phyloP scores from a whole-genome alignment of 2,113 vertebrate genomes.

The Pholis gunnellus region DNA sequence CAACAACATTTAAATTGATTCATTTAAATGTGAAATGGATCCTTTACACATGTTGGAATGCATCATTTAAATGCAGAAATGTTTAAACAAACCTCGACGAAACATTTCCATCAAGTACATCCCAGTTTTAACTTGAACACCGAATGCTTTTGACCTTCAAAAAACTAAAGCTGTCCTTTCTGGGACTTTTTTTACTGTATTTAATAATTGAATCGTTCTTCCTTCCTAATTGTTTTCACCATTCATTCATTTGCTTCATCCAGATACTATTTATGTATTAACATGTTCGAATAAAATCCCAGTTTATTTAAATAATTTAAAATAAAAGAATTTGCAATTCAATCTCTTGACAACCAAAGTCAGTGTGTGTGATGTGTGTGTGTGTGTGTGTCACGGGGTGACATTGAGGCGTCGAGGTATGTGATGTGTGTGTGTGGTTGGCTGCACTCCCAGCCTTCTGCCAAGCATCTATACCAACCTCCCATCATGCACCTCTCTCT shows the following conservation, averaged over 20 bases:
- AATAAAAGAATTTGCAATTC: not conserved
- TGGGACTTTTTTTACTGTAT: not conserved
- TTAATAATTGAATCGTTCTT: not conserved
- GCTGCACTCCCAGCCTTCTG: conserved; percentile 33
- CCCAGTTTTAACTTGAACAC: not conserved
- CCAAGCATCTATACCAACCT: conserved; percentile 37
- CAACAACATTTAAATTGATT: not conserved
- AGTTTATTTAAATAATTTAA: not conserved
- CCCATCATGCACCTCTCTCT: conserved; percentile 55
- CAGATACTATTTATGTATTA: not conserved
- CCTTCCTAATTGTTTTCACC: not conserved
- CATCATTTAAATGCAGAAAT: not conserved
- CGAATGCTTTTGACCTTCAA: not conserved
- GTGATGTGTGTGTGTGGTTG: conserved; percentile 32
- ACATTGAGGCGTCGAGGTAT: conserved; percentile 18
- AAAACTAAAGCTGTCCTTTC: not conserved
- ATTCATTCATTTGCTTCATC: not conserved
- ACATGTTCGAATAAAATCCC: not conserved
- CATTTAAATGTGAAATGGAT: not conserved
- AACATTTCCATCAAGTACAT: not conserved
- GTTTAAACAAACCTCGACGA: not conserved
- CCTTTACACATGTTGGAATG: not conserved
- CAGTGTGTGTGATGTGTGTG: conserved; percentile 6
- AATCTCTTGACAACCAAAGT: not conserved
- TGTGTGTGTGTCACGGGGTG: conserved; percentile 21